Percentiles rank a stretch among this genome's conserved stretches.
Evolutionary conservation across 2,113 vertebrate species (phyloP).

Genomic region (Ailurus styani): DNA sequence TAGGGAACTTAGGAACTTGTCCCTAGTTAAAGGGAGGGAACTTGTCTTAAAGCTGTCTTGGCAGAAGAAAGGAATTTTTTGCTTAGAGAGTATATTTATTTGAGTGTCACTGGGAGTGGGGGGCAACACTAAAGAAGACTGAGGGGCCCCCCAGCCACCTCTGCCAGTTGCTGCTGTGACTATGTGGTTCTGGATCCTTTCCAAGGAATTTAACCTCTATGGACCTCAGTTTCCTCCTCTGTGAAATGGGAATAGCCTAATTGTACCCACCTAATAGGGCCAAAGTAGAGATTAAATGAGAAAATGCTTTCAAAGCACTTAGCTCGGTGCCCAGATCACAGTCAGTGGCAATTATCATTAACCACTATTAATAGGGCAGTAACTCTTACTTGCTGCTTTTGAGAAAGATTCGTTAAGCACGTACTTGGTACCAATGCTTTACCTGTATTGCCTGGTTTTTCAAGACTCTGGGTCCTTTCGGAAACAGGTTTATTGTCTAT

Average conservation of each 20-base stretch:
- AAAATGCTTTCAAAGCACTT: background rate
- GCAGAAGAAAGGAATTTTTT: background rate
- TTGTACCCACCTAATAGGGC: background rate
- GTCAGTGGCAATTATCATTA: background rate
- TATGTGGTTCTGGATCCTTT: background rate
- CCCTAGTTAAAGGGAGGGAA: background rate
- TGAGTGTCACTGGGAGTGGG: background rate
- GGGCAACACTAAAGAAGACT: background rate
- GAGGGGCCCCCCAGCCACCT: background rate
- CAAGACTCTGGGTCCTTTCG: background rate
- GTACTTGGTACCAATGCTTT: background rate
- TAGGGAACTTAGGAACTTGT: too few species aligned
- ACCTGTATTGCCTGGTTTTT: background rate
- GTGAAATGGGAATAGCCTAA: conserved; percentile 5
- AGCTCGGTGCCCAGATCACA: background rate
- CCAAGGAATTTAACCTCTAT: background rate
- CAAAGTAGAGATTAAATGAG: background rate
- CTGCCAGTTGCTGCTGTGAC: background rate
- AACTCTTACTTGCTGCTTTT: background rate
- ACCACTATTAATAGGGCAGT: background rate
- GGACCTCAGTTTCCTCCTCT: background rate
- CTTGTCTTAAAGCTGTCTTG: background rate
- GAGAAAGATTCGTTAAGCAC: background rate
- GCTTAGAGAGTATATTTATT: background rate
- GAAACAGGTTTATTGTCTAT: background rate